These are phyloP conservation scores for Takifugu flavidus DNA, from an alignment of 2,113 vertebrate species.

Conservation along the genomic window DNA sequence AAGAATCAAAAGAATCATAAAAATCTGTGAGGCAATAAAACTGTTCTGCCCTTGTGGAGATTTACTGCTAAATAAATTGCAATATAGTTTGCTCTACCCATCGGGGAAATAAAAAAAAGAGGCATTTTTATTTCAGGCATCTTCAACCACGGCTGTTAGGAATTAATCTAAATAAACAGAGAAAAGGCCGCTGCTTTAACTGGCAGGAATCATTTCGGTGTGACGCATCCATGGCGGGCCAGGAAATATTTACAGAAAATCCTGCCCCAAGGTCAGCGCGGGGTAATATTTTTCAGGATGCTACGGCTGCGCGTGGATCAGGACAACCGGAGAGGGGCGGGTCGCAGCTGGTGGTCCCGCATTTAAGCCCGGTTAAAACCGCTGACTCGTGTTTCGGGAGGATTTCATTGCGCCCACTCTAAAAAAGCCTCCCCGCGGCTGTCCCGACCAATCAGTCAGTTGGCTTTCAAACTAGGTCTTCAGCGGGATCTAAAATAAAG, in stretches of 20 bases:
- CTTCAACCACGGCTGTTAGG: too few relatives aligned
- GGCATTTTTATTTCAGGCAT: too few relatives aligned
- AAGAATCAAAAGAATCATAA: neutral
- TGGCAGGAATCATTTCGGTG: conserved; percentile 5
- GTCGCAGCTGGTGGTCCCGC: conserved; percentile 44
- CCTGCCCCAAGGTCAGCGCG: conserved; percentile 26
- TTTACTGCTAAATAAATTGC: neutral
- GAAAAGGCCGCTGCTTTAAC: neutral
- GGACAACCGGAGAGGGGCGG: conserved; percentile 1
- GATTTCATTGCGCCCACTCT: conserved; percentile 45
- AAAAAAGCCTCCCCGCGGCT: conserved; percentile 43
- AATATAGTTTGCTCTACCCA: neutral
- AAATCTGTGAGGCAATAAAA: neutral
- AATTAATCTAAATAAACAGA: too few relatives aligned
- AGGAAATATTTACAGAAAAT: conserved; percentile 31
- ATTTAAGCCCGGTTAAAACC: conserved; percentile 42
- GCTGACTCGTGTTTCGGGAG: conserved; percentile 54
- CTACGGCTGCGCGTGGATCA: conserved; percentile 32
- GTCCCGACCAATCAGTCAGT: conserved; percentile 49
- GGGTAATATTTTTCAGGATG: conserved; percentile 42
- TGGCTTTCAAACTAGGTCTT: conserved; percentile 38
- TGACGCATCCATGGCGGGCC: conserved; percentile 9
- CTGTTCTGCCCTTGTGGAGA: neutral
- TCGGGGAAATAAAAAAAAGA: too few relatives aligned
- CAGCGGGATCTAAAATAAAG: conserved; percentile 54